These are phyloP conservation scores for Leptinotarsa rubiginosa DNA, from an alignment of 2,888 invertebrate species.

Conservation along the genomic window DNA sequence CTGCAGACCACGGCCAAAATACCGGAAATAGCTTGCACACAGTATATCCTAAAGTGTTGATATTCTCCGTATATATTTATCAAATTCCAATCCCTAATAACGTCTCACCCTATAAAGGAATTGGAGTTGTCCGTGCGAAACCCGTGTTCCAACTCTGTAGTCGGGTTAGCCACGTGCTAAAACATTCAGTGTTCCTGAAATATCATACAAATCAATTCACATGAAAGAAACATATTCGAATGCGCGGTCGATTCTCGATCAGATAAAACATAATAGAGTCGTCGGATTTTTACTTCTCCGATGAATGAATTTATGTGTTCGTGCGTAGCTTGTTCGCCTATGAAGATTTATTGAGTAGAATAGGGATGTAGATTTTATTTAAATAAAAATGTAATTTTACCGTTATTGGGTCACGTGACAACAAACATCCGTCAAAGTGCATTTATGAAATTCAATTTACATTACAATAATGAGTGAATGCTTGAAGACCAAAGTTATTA, in stretches of 20 bases:
- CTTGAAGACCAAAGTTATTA: no score
- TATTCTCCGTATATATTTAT: no score
- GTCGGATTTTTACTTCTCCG: not conserved
- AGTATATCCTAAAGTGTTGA: no score
- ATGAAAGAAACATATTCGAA: constrained; percentile 2
- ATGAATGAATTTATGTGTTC: not conserved
- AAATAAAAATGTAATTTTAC: not conserved
- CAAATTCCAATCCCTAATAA: no score
- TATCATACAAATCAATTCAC: constrained; percentile 8
- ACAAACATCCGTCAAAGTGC: no score
- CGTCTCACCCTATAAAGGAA: no score
- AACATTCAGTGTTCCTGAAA: not conserved
- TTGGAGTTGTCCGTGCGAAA: not conserved
- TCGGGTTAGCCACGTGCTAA: not conserved
- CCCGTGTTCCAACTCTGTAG: not conserved
- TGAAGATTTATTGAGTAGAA: not conserved
- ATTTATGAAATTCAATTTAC: no score
- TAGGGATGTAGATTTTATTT: not conserved
- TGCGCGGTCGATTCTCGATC: not conserved
- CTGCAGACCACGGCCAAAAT: no score
- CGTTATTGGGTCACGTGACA: no score
- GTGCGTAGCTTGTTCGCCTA: not conserved
- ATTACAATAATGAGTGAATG: no score
- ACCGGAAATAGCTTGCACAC: no score
- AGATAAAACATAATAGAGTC: not conserved